These are phyloP conservation scores for Apodemia duryi DNA, from an alignment of 2,888 invertebrate species.

Conservation along the genomic window DNA sequence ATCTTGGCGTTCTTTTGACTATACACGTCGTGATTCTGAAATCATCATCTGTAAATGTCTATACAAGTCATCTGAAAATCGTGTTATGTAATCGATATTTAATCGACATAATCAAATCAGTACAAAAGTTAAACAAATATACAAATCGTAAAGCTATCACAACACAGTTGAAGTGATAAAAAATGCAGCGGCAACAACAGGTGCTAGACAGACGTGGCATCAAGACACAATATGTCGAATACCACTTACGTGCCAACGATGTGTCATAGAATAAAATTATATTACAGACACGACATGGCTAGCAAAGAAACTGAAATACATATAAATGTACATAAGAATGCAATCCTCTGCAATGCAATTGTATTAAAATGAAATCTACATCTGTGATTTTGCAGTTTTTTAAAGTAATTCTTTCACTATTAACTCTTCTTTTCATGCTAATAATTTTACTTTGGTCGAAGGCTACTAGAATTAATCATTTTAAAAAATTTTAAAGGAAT, in stretches of 20 bases:
- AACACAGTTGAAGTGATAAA: slow-evolving; percentile 18
- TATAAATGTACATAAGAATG: not conserved
- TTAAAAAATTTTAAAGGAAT: no score
- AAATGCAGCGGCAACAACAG: slow-evolving; percentile 27
- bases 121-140: slow-evolving; percentile 16
- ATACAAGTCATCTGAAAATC: not conserved
- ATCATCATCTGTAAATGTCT: no score
- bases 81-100: not conserved
- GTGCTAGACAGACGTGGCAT: slow-evolving; percentile 25
- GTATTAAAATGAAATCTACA: no score
- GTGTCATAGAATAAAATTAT: slow-evolving; percentile 12
- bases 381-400: no score
- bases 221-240: slow-evolving; percentile 25
- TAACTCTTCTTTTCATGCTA: no score
- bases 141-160: slow-evolving; percentile 18
- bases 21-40: no score
- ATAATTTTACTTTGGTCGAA: no score
- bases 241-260: not conserved
- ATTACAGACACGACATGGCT: not conserved
- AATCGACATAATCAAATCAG: slow-evolving; percentile 2
- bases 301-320: not conserved
- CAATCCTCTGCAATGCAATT: no score
- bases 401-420: no score
- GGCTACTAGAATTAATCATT: no score
- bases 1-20: no score